Percentiles rank a stretch among this genome's conserved stretches.
These are phyloP conservation scores for Aphodius granarius DNA, from an alignment of 2,888 invertebrate genomes.

Conservation along the genomic window DNA sequence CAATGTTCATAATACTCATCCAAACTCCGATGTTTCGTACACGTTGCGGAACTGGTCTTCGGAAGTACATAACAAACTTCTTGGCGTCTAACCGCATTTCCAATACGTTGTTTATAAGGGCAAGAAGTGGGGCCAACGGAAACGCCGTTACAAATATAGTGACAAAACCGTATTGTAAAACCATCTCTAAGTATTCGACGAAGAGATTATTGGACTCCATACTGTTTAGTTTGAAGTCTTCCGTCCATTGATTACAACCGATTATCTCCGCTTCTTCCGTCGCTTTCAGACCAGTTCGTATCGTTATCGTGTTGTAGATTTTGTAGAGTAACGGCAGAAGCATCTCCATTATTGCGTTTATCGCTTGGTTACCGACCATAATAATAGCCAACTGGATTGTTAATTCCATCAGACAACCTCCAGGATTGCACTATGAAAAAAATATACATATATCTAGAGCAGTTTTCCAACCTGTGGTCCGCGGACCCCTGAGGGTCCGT, in stretches of 20 bases:
- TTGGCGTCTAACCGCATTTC: slow-evolving; percentile 84
- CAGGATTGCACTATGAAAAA: slow-evolving; percentile 72
- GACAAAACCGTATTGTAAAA: slow-evolving; percentile 84
- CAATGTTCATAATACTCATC: slow-evolving; percentile 72
- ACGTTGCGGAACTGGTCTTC: slow-evolving; percentile 73
- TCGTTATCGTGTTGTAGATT: slow-evolving; percentile 56
- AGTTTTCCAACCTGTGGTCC: too few relatives aligned
- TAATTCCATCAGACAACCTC: slow-evolving; percentile 84
- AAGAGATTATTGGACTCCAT: slow-evolving; percentile 71
- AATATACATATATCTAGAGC: too few relatives aligned
- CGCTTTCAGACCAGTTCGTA: slow-evolving; percentile 55
- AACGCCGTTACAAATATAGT: slow-evolving; percentile 86
- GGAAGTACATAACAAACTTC: slow-evolving; percentile 74
- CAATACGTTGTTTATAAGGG: slow-evolving; percentile 78
- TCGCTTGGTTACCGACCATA: slow-evolving; percentile 83
- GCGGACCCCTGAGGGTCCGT: too few relatives aligned
- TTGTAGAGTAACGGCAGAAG: slow-evolving; percentile 65
- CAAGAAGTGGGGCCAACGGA: slow-evolving; percentile 81
- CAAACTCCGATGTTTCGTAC: slow-evolving; percentile 79
- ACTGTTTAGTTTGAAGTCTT: slow-evolving; percentile 69
- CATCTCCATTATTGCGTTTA: slow-evolving; percentile 78
- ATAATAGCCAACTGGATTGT: slow-evolving; percentile 84
- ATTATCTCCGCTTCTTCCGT: slow-evolving; percentile 51
- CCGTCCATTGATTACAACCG: slow-evolving; percentile 71
- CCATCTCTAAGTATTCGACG: slow-evolving; percentile 86